Evolutionary conservation across 1,140 invertebrate species (phyloP).

Genomic region (Bicyclus anynana): DNA sequence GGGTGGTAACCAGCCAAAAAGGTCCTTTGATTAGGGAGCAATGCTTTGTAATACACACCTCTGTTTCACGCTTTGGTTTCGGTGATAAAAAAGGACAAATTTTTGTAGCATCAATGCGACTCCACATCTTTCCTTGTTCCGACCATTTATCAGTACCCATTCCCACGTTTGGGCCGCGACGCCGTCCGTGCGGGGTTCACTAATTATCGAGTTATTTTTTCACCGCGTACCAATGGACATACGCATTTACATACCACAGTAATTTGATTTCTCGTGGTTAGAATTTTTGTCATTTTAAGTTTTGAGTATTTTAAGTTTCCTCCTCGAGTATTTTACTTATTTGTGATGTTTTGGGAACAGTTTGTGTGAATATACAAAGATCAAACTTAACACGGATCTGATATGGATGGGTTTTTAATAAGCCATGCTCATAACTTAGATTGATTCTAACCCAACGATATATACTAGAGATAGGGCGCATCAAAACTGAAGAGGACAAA

Average conservation of each 20-base stretch:
- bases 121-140: neutral
- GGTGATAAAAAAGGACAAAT: neutral
- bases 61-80: too few relatives aligned
- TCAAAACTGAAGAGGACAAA: too few relatives aligned
- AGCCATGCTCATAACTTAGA: too few relatives aligned
- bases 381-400: too few relatives aligned
- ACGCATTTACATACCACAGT: constrained; percentile 10
- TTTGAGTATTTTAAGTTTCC: neutral
- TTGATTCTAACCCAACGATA: too few relatives aligned
- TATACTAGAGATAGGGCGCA: too few relatives aligned
- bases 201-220: constrained; percentile 21
- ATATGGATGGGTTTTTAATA: too few relatives aligned
- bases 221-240: constrained; percentile 3
- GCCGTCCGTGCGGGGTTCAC: constrained; percentile 5
- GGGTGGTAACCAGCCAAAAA: too few relatives aligned
- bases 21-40: too few relatives aligned
- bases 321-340: neutral
- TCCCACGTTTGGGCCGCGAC: constrained; percentile 14
- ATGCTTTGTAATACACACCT: too few relatives aligned
- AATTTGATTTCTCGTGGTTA: constrained; percentile 15
- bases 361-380: too few relatives aligned
- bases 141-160: constrained; percentile 3
- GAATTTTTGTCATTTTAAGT: constrained; percentile 7
- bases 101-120: neutral
- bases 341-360: neutral